Evolutionary conservation across 1,140 invertebrate species (phyloP).

Genomic region (Melanaphis sacchari): DNA sequence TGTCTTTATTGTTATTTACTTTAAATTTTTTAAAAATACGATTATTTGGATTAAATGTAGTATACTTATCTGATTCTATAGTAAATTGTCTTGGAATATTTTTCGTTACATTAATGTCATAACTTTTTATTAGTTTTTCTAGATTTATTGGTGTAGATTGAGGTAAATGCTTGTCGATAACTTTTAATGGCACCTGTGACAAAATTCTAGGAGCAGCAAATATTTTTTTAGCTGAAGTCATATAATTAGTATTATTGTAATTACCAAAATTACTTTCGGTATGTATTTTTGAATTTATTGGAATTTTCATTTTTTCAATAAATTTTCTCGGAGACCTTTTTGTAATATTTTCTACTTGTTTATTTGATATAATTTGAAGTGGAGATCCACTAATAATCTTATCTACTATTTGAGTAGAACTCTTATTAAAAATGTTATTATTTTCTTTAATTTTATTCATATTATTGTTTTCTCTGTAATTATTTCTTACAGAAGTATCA

Average conservation of each 20-base stretch:
- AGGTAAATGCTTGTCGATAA: not conserved
- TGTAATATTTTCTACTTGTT: not conserved
- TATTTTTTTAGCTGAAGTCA: not conserved
- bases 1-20: not conserved
- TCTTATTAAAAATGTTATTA: not conserved
- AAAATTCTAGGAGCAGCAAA: not conserved
- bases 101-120: not conserved
- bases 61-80: not conserved
- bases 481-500: not conserved
- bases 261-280: not conserved
- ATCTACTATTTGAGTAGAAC: not conserved
- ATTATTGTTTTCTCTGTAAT: not conserved
- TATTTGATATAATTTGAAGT: not conserved
- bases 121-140: no score
- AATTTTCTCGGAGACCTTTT: not conserved
- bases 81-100: not conserved
- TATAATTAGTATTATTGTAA: not conserved
- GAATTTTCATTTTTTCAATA: not conserved
- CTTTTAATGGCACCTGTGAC: not conserved
- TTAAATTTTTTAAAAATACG: no score
- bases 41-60: not conserved
- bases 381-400: not conserved
- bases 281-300: not conserved
- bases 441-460: not conserved
- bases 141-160: not conserved